Conservation (phyloP, 92 coral and sea anemone species). For the Epizoanthus ramosus region DNA sequence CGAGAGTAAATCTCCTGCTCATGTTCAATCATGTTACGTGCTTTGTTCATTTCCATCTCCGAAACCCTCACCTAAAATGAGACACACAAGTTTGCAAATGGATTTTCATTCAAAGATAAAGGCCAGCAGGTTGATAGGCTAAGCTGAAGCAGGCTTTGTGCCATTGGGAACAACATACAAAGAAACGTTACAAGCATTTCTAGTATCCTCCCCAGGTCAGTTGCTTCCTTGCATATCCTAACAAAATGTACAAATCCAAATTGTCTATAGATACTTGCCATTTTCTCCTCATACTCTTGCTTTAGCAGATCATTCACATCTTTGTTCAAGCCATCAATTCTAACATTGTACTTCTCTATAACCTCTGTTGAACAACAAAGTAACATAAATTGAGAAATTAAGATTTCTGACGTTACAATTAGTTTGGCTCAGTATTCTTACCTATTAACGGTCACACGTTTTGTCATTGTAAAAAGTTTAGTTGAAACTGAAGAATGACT, state of each 20-base stretch:
- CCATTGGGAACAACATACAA: background rate
- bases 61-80: slow-evolving; percentile 78
- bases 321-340: slow-evolving; percentile 70
- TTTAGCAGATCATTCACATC: slow-evolving; percentile 84
- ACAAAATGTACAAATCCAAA: too few species aligned
- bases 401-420: background rate
- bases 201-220: too few species aligned
- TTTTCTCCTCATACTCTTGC: slow-evolving; percentile 92
- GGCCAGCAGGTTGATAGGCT: too few species aligned
- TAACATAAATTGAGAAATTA: background rate
- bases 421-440: background rate
- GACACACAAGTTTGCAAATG: background rate
- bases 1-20: slow-evolving; percentile 90
- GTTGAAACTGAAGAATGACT: too few species aligned
- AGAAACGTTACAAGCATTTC: too few species aligned
- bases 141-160: too few species aligned
- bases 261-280: slow-evolving; percentile 48
- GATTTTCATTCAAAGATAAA: background rate
- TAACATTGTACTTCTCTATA: slow-evolving; percentile 74
- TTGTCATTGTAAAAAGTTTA: too few species aligned
- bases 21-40: slow-evolving; percentile 88
- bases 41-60: slow-evolving; percentile 95
- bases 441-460: too few species aligned
- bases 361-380: slow-evolving; percentile 61
- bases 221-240: too few species aligned